A percentile compares a stretch with the other conserved stretches of the same genome.
These are phyloP conservation scores for Onychostoma macrolepis DNA, from an alignment of 2,113 vertebrate genomes.

Conservation along the genomic window DNA sequence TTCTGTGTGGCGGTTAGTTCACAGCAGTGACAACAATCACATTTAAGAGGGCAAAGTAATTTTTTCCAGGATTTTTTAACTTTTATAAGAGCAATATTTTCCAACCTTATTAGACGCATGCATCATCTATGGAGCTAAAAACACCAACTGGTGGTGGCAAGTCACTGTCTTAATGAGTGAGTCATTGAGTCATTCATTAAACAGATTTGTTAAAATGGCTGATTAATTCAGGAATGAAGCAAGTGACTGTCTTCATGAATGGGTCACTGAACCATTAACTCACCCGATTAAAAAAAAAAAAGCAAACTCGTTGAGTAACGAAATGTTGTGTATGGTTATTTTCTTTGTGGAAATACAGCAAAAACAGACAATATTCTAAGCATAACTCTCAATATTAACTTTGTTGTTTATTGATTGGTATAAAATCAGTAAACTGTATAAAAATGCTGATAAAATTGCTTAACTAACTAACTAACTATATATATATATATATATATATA, in stretches of 20 bases:
- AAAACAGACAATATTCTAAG: background rate
- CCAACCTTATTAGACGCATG: no score
- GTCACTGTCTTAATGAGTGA: background rate
- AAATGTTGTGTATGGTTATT: background rate
- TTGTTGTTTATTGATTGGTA: background rate
- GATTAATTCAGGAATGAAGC: background rate
- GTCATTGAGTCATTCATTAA: background rate
- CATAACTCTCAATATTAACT: background rate
- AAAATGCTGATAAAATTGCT: no score
- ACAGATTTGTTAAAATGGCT: background rate
- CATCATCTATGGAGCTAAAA: background rate
- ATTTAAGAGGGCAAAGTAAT: no score
- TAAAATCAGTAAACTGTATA: background rate
- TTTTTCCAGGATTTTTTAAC: background rate
- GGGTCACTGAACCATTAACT: background rate
- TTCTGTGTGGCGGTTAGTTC: no score
- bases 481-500: no score
- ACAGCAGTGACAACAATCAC: background rate
- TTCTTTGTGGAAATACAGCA: background rate
- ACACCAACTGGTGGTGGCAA: background rate
- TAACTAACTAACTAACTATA: no score
- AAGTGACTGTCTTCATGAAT: background rate
- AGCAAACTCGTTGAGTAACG: background rate
- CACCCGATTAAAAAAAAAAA: background rate
- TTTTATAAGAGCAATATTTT: background rate